These are phyloP conservation scores for Hybos culiciformis DNA, from an alignment of 2,888 invertebrate species.

Conservation along the genomic window DNA sequence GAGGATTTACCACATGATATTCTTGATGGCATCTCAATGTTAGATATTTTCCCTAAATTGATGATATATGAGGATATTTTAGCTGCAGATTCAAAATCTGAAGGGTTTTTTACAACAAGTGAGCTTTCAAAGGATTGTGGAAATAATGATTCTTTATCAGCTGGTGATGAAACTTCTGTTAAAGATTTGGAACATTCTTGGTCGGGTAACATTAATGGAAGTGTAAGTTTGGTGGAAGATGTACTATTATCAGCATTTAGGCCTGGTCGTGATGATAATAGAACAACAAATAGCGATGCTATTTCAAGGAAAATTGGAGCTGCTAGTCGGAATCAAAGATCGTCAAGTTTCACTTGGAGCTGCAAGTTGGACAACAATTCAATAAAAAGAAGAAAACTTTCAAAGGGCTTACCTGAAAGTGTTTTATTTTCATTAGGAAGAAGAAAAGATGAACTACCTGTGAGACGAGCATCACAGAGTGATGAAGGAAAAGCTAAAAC, in stretches of 20 bases:
- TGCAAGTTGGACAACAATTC: slow-evolving; percentile 53
- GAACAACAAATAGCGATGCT: slow-evolving; percentile 54
- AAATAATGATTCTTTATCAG: slow-evolving; percentile 27
- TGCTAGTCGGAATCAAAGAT: slow-evolving; percentile 47
- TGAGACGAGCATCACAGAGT: slow-evolving; percentile 14
- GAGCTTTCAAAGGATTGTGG: slow-evolving; percentile 36
- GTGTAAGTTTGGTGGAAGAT: slow-evolving; percentile 28
- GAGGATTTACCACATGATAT: slow-evolving; percentile 73
- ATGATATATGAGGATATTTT: slow-evolving; percentile 55
- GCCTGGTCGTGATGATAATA: slow-evolving; percentile 42
- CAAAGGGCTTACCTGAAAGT: slow-evolving; percentile 36
- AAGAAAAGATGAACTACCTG: slow-evolving; percentile 22
- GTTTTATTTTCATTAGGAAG: slow-evolving; percentile 32
- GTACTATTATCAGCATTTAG: slow-evolving; percentile 28
- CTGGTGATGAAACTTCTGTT: slow-evolving; percentile 11
- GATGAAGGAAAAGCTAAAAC: slow-evolving; percentile 18
- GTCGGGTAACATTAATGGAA: slow-evolving; percentile 22
- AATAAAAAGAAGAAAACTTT: slow-evolving; percentile 54
- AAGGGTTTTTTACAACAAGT: slow-evolving; percentile 35
- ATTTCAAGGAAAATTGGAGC: slow-evolving; percentile 26
- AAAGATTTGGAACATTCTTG: slow-evolving; percentile 8
- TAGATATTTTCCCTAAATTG: slow-evolving; percentile 64
- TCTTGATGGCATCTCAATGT: slow-evolving; percentile 71
- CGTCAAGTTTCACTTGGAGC: slow-evolving; percentile 54
- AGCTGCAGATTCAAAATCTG: slow-evolving; percentile 48